Conservation (phyloP, 1,140 invertebrate genomes). For the Macrobrachium rosenbergii region DNA sequence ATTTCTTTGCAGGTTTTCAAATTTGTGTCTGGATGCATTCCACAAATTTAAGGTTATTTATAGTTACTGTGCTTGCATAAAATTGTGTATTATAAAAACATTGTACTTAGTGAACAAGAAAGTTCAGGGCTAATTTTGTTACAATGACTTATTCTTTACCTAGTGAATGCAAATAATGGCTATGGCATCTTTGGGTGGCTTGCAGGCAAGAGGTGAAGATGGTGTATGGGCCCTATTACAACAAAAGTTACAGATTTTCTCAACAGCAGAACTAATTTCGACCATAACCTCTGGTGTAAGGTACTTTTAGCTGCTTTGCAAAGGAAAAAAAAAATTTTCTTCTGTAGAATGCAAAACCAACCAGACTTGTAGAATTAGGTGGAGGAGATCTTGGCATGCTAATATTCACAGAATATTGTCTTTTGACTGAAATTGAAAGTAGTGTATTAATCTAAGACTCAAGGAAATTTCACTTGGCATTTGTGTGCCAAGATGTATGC, state of each 20-base stretch:
- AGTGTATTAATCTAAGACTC: too few relatives aligned
- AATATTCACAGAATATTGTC: too few relatives aligned
- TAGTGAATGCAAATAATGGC: background rate
- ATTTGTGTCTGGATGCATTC: too few relatives aligned
- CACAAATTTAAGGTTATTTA: too few relatives aligned
- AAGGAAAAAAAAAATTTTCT: background rate
- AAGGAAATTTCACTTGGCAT: too few relatives aligned
- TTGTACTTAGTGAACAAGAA: background rate
- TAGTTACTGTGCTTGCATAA: too few relatives aligned
- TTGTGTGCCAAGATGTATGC: too few relatives aligned
- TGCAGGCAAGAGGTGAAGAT: slow-evolving; percentile 66
- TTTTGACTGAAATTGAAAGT: too few relatives aligned
- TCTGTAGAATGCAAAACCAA: background rate
- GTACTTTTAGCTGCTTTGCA: slow-evolving; percentile 29
- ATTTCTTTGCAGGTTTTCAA: too few relatives aligned
- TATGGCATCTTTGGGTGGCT: slow-evolving; percentile 39
- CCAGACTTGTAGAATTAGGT: too few relatives aligned
- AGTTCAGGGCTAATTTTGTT: background rate
- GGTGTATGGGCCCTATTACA: slow-evolving; percentile 66
- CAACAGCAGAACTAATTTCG: slow-evolving; percentile 58
- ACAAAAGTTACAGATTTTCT: slow-evolving; percentile 64
- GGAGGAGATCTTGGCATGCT: too few relatives aligned
- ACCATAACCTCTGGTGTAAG: slow-evolving; percentile 35
- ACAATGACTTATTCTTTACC: background rate
- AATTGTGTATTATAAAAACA: too few relatives aligned